phyloP scores from a whole-genome alignment of 2,797 vertebrate genomes.

The Synanceia verrucosa region DNA sequence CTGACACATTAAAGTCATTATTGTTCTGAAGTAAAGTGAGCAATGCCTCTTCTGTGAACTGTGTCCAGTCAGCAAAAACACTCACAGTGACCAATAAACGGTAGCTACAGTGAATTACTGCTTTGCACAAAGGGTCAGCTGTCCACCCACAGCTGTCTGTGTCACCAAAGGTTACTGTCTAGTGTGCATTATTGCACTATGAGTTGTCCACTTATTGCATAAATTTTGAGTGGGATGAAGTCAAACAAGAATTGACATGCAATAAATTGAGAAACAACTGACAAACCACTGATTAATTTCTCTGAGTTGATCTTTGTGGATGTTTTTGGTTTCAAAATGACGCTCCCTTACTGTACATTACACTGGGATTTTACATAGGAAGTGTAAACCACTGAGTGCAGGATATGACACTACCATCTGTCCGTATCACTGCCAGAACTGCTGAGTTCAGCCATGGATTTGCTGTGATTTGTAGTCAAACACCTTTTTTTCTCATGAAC shows the following conservation, averaged over 20 bases:
- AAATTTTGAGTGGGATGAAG: neutral
- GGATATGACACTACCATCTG: neutral
- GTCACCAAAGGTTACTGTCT: slow-evolving; percentile 36
- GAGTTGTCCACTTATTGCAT: slow-evolving; percentile 5
- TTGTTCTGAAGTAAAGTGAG: slow-evolving; percentile 20
- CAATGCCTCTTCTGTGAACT: slow-evolving; percentile 27
- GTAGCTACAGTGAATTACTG: slow-evolving; percentile 23
- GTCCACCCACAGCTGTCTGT: slow-evolving; percentile 14
- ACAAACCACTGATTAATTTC: neutral
- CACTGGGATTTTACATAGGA: neutral
- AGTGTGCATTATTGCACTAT: slow-evolving; percentile 13
- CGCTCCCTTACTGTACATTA: neutral
- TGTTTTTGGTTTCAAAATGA: neutral
- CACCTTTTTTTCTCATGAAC: neutral
- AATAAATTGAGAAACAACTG: neutral
- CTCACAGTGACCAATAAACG: slow-evolving; percentile 10
- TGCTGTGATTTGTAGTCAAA: slow-evolving; percentile 5
- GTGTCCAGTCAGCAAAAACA: slow-evolving; percentile 20
- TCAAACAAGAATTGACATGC: slow-evolving; percentile 24
- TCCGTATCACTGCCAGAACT: slow-evolving; percentile 9
- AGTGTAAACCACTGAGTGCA: neutral
- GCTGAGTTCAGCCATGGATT: slow-evolving; percentile 13
- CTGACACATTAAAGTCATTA: neutral
- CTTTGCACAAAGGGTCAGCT: slow-evolving; percentile 56
- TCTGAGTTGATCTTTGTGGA: neutral